Conservation (phyloP, 1,140 invertebrate genomes). For the Arctopsyche grandis region DNA sequence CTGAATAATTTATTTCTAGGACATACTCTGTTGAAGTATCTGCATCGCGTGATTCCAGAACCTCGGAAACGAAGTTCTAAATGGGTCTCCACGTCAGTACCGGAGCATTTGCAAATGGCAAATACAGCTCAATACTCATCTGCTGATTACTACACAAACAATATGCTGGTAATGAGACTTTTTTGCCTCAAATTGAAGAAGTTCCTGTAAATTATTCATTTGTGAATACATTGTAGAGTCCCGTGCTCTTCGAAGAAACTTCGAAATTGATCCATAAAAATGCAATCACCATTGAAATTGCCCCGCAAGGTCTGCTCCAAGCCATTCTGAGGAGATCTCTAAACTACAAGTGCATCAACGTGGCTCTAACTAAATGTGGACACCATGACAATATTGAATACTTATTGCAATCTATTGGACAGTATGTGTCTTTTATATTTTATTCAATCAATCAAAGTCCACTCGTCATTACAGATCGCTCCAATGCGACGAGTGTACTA, state of each 20-base stretch:
- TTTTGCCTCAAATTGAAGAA: slow-evolving; percentile 8
- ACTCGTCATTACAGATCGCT: too few species aligned
- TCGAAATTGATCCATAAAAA: slow-evolving; percentile 79
- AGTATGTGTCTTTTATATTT: slow-evolving; percentile 65
- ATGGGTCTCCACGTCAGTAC: slow-evolving; percentile 84
- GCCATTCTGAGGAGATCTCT: slow-evolving; percentile 74
- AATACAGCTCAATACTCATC: slow-evolving; percentile 74
- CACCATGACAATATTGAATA: slow-evolving; percentile 77
- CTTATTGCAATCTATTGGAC: slow-evolving; percentile 78
- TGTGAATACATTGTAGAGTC: slow-evolving; percentile 66
- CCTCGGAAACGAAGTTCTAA: slow-evolving; percentile 72
- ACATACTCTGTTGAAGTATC: slow-evolving; percentile 71
- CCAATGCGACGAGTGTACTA: too few species aligned
- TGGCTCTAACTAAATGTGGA: slow-evolving; percentile 82
- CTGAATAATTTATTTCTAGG: slow-evolving; percentile 64
- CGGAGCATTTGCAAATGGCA: slow-evolving; percentile 70
- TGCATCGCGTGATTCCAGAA: slow-evolving; percentile 73
- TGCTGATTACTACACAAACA: slow-evolving; percentile 87
- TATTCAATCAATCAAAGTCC: too few species aligned
- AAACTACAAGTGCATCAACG: slow-evolving; percentile 71
- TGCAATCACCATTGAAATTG: slow-evolving; percentile 83
- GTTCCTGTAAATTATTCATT: neutral
- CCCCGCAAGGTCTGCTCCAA: slow-evolving; percentile 83
- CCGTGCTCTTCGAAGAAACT: slow-evolving; percentile 89
- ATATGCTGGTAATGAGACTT: slow-evolving; percentile 68